A percentile compares a stretch with the other conserved stretches of the same genome.
These are phyloP conservation scores for Leptopilina syphax DNA, from an alignment of 2,888 invertebrate species.

Conservation along the genomic window DNA sequence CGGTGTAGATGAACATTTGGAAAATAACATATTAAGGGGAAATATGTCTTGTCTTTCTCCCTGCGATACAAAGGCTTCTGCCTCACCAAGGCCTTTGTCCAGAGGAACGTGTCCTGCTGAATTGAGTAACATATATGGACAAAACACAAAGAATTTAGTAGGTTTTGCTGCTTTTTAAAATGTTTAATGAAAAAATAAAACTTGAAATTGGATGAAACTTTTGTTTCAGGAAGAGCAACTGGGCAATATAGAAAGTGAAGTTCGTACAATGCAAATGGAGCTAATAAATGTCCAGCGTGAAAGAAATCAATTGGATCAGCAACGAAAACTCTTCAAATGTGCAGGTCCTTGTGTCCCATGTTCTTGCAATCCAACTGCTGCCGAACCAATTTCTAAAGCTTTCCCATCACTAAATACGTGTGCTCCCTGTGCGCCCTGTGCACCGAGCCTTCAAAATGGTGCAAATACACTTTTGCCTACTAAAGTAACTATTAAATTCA, in stretches of 20 bases:
- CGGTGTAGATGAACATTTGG: background rate
- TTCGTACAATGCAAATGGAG: slow-evolving; percentile 79
- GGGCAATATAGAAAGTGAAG: slow-evolving; percentile 80
- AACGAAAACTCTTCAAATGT: slow-evolving; percentile 73
- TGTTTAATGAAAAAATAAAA: background rate
- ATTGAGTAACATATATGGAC: slow-evolving; percentile 75
- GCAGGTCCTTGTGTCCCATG: slow-evolving; percentile 71
- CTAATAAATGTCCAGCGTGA: slow-evolving; percentile 78
- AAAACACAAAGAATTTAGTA: slow-evolving; percentile 77
- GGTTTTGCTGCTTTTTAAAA: slow-evolving; percentile 15
- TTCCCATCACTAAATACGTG: background rate
- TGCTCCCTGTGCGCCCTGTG: slow-evolving; percentile 8
- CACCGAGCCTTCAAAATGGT: slow-evolving; percentile 10
- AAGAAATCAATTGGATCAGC: slow-evolving; percentile 78
- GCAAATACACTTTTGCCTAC: slow-evolving; percentile 37
- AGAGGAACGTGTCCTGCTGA: slow-evolving; percentile 75
- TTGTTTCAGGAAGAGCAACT: slow-evolving; percentile 80
- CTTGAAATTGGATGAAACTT: background rate
- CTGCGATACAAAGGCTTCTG: slow-evolving; percentile 50
- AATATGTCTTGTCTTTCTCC: slow-evolving; percentile 65
- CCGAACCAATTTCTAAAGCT: background rate
- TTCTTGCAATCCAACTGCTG: slow-evolving; percentile 63
- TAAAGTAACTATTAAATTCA: slow-evolving; percentile 60
- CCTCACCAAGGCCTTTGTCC: slow-evolving; percentile 46
- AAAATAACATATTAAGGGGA: slow-evolving; percentile 40